phyloP scores from a whole-genome alignment of 2,113 vertebrate genomes.

The Pao palembangensis region DNA sequence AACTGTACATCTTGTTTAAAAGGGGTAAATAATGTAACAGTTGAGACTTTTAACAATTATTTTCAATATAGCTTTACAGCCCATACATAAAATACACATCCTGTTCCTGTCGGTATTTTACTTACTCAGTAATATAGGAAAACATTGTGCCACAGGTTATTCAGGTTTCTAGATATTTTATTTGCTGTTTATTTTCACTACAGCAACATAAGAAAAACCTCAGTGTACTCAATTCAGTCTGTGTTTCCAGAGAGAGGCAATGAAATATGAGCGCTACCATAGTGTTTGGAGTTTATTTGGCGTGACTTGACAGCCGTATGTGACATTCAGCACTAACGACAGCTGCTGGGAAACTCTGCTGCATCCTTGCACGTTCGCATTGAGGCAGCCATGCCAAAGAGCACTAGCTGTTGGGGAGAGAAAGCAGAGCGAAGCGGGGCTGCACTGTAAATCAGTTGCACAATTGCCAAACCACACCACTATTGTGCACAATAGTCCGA shows the following conservation, averaged over 20 bases:
- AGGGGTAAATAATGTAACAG: no score
- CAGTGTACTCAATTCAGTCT: slow-evolving; percentile 8
- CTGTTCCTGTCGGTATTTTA: background rate
- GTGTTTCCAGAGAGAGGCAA: slow-evolving; percentile 41
- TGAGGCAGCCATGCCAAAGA: slow-evolving; percentile 54
- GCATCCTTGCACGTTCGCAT: slow-evolving; percentile 59
- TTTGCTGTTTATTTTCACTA: background rate
- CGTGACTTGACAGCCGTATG: slow-evolving; percentile 62
- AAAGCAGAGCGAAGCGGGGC: slow-evolving; percentile 55
- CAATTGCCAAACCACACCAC: slow-evolving; percentile 37
- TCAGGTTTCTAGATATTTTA: background rate
- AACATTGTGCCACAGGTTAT: background rate
- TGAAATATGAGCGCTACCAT: slow-evolving; percentile 62
- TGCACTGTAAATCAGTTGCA: slow-evolving; percentile 75
- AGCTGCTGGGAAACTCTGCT: slow-evolving; percentile 61
- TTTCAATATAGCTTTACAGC: background rate
- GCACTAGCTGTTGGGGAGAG: slow-evolving; percentile 39
- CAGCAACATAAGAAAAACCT: slow-evolving; percentile 19
- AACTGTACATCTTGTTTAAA: slow-evolving; percentile 17
- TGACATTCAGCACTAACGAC: slow-evolving; percentile 69
- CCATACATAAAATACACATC: background rate
- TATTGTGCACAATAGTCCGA: slow-evolving; percentile 40
- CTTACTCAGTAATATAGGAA: background rate
- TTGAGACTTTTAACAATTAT: slow-evolving; percentile 9
- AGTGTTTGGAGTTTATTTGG: slow-evolving; percentile 61